A percentile compares a stretch with the other conserved stretches of the same genome.
Evolutionary conservation across 1,140 invertebrate species (phyloP).

Genomic region (Scaptomyza pallida): DNA sequence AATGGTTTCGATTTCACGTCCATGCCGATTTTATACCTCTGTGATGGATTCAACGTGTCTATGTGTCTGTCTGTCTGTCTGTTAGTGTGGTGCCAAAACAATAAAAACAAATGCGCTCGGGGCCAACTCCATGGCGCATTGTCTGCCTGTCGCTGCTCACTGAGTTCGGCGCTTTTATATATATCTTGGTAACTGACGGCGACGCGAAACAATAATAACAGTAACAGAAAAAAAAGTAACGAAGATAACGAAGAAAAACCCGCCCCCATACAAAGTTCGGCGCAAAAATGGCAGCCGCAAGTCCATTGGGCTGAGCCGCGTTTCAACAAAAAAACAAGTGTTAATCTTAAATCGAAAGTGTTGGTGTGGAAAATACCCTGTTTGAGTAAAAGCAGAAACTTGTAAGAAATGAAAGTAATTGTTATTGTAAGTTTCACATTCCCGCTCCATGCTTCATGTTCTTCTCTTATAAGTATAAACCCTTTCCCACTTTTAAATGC

Average conservation of each 20-base stretch:
- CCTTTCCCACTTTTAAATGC: background rate
- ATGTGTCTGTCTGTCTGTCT: slow-evolving; percentile 23
- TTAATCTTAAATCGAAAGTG: background rate
- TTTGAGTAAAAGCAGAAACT: background rate
- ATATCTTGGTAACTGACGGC: slow-evolving; percentile 61
- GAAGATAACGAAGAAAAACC: slow-evolving; percentile 5
- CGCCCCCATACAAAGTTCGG: slow-evolving; percentile 18
- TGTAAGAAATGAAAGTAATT: too few species aligned
- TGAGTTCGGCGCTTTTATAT: slow-evolving; percentile 19
- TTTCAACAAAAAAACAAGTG: slow-evolving; percentile 17
- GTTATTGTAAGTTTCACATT: too few species aligned
- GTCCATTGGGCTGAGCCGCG: slow-evolving; percentile 18
- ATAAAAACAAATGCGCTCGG: slow-evolving; percentile 63
- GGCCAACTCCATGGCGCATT: slow-evolving; percentile 30
- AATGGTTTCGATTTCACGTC: slow-evolving; percentile 52
- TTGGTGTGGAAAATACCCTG: background rate
- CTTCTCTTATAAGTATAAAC: background rate
- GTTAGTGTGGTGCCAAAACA: slow-evolving; percentile 53
- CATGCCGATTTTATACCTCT: slow-evolving; percentile 51
- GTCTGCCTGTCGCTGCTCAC: slow-evolving; percentile 11
- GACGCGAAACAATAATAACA: slow-evolving; percentile 48
- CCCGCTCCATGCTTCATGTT: too few species aligned
- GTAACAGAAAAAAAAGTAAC: slow-evolving; percentile 24
- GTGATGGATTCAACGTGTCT: slow-evolving; percentile 57
- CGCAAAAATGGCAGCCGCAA: slow-evolving; percentile 1